Base-by-base conservation (phyloP, 1,140 invertebrate species). In the Anthonomus grandis region DNA sequence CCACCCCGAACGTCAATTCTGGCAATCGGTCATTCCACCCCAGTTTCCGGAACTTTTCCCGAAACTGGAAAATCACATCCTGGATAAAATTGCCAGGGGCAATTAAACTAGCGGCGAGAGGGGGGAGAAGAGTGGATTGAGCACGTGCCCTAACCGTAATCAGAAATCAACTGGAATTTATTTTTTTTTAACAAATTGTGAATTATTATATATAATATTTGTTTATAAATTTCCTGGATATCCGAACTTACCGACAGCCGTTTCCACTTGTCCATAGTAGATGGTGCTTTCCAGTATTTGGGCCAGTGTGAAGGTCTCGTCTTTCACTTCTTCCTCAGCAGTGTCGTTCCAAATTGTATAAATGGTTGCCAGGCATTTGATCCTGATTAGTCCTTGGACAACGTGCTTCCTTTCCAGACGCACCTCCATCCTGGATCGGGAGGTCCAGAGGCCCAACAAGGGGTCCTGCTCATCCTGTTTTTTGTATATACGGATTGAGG, bases 211-310 rank as follows among this genome's bases (percentile, higher is more conserved):
- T n/a, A n/a, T n/a, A n/a, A n/a, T n/a, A n/a, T n/a, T n/a, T n/a
- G n/a, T n/a, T n/a, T n/a, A n/a, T n/a, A n/a, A n/a, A n/a, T n/a
- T n/a, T n/a, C n/a, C n/a, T n/a, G n/a, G n/a, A n/a, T n/a, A n/a
- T n/a, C n/a, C n/a, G n/a, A n/a, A n/a, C n/a, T n/a, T 39, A 39
- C 37, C 37, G 86, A 89, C 70, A 77, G 86, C 78, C 89, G 81
- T 57, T 19, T 46, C 21, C 24, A 46, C 13, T 46, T 39, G 37
- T 17, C 37, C 15, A 3, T 39, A 18, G 8, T 13, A 39, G 15
- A 13, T 39, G 10, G 37, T 39, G 15, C 13, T 17, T 17, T 39
- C 37, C 12, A 39, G 19, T 13, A 39, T 39, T 39, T 39, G 10
- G 9, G 37, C 37, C 2, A 39, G 37, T 39, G 15, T 39, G 9